Evolutionary conservation across 1,140 invertebrate genomes (phyloP).

Genomic region (Macrobrachium nipponense): DNA sequence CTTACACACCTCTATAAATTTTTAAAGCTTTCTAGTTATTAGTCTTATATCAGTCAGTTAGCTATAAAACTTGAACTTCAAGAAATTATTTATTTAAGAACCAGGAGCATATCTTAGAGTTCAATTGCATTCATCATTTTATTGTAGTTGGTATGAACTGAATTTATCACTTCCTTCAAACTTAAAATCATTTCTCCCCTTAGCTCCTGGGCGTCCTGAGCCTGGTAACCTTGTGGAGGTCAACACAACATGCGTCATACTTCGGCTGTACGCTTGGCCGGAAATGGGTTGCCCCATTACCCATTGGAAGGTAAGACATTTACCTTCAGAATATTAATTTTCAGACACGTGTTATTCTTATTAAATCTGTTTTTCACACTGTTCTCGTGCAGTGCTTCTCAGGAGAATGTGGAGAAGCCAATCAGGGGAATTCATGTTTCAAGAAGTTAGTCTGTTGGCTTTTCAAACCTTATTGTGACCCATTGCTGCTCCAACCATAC

Average conservation of each 20-base stretch:
- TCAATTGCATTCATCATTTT: too few species aligned
- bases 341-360: neutral
- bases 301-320: conserved; percentile 57
- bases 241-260: conserved; percentile 56
- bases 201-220: conserved; percentile 44
- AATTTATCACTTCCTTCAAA: neutral
- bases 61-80: too few species aligned
- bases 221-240: conserved; percentile 54
- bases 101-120: neutral
- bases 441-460: too few species aligned
- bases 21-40: too few species aligned
- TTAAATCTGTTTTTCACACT: neutral
- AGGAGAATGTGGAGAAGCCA: neutral
- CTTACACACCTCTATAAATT: too few species aligned
- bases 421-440: neutral
- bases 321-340: neutral
- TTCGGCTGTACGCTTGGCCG: conserved; percentile 60
- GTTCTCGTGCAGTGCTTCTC: neutral
- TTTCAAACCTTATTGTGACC: too few species aligned
- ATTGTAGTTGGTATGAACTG: too few species aligned
- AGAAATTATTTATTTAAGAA: too few species aligned
- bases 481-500: too few species aligned
- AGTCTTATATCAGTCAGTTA: too few species aligned
- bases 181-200: neutral
- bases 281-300: conserved; percentile 58